Conservation (phyloP, 2,113 vertebrate genomes). For the Emydocephalus ijimae region DNA sequence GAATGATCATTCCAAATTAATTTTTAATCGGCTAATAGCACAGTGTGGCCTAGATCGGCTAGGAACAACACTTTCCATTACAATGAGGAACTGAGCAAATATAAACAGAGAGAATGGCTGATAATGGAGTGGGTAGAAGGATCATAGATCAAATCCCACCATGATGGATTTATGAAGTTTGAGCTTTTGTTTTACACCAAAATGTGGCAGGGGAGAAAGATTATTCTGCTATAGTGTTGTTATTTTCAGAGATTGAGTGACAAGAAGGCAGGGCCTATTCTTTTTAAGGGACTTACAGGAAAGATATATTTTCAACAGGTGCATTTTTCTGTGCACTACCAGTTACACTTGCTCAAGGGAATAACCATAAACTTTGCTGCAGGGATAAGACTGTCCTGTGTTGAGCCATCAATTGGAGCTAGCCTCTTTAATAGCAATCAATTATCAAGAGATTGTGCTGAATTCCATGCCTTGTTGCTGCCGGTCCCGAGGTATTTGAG, state of each 20-base stretch:
- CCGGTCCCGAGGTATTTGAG: neutral
- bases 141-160: neutral
- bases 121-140: neutral
- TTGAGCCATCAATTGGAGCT: neutral
- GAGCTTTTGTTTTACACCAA: neutral
- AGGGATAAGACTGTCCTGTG: neutral
- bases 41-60: neutral
- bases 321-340: neutral
- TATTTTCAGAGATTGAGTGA: neutral
- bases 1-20: constrained; percentile 53
- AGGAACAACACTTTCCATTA: neutral
- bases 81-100: neutral
- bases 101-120: neutral
- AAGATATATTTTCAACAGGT: neutral
- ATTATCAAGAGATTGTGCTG: neutral
- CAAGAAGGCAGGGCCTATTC: neutral
- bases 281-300: neutral
- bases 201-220: neutral
- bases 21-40: constrained; percentile 53
- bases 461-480: neutral
- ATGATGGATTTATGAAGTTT: neutral
- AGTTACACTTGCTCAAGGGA: neutral
- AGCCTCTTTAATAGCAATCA: neutral
- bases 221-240: neutral
- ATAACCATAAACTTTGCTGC: neutral